Evolutionary conservation across 2,888 invertebrate species (phyloP).

Genomic region (Druceiella hillmani): DNA sequence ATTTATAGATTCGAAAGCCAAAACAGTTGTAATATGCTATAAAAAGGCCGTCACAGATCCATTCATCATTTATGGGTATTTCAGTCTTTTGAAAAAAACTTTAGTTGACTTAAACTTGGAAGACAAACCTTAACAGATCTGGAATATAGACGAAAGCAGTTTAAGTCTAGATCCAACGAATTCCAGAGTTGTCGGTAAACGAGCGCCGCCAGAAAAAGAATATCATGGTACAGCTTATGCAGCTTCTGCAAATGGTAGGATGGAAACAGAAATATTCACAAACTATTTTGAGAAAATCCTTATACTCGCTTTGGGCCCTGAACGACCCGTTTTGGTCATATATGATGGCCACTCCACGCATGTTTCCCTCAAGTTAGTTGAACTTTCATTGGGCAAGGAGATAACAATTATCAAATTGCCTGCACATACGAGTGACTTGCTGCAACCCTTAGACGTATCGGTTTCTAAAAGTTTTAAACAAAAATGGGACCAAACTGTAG

Average conservation of each 20-base stretch:
- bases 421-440: conserved; percentile 9
- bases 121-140: not conserved
- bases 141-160: conserved; percentile 6
- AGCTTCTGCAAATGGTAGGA: conserved; percentile 8
- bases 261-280: conserved; percentile 8
- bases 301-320: conserved; percentile 6
- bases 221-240: conserved; percentile 9
- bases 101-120: no score
- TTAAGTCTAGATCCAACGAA: conserved; percentile 3
- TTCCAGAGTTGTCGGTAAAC: conserved; percentile 2
- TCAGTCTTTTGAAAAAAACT: no score
- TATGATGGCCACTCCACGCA: no score
- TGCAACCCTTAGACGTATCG: conserved; percentile 12
- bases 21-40: no score
- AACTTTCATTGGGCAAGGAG: conserved; percentile 6
- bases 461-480: conserved; percentile 16
- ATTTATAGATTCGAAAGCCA: no score
- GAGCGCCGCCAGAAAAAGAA: conserved; percentile 5
- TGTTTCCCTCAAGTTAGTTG: conserved; percentile 5
- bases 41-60: no score
- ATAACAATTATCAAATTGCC: no score
- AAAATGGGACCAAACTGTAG: conserved; percentile 17
- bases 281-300: conserved; percentile 9
- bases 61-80: no score
- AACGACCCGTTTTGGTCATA: conserved; percentile 10